These are phyloP conservation scores for Drosophila willistoni DNA, from an alignment of 1,140 invertebrate species.

Conservation along the genomic window DNA sequence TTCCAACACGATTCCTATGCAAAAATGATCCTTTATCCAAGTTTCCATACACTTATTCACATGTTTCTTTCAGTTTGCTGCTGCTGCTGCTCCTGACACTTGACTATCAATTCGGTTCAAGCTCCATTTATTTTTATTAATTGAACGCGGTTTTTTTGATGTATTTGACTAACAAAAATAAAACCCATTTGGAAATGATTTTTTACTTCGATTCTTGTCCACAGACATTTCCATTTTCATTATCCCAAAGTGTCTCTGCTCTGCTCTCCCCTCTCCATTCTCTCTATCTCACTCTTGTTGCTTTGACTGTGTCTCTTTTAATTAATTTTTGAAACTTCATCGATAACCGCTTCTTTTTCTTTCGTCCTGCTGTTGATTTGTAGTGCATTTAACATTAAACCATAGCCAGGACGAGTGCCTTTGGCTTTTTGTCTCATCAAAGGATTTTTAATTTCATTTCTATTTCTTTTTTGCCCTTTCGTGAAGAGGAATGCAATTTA, in stretches of 20 bases:
- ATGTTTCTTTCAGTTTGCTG: background rate
- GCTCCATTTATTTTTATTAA: slow-evolving; percentile 71
- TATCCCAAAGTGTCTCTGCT: slow-evolving; percentile 40
- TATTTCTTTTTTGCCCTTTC: background rate
- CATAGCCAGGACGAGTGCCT: slow-evolving; percentile 46
- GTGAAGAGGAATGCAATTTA: slow-evolving; percentile 46
- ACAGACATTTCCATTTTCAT: slow-evolving; percentile 1
- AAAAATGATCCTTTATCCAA: background rate
- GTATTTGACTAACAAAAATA: background rate
- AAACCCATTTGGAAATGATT: background rate
- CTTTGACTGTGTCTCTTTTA: slow-evolving; percentile 45
- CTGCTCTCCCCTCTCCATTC: slow-evolving; percentile 26
- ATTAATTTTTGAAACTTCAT: slow-evolving; percentile 62
- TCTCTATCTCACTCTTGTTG: slow-evolving; percentile 41
- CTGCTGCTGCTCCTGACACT: slow-evolving; percentile 28
- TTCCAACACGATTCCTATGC: background rate
- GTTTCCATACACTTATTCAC: slow-evolving; percentile 11
- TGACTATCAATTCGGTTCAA: slow-evolving; percentile 28
- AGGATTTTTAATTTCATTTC: slow-evolving; percentile 76
- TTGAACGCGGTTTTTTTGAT: slow-evolving; percentile 38
- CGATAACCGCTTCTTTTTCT: background rate
- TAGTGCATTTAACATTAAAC: slow-evolving; percentile 71
- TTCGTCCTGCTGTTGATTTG: slow-evolving; percentile 29
- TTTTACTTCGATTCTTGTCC: background rate
- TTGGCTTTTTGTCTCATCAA: slow-evolving; percentile 53